Base-by-base conservation (phyloP, 2,113 vertebrate species). In the Thomomys bottae region DNA sequence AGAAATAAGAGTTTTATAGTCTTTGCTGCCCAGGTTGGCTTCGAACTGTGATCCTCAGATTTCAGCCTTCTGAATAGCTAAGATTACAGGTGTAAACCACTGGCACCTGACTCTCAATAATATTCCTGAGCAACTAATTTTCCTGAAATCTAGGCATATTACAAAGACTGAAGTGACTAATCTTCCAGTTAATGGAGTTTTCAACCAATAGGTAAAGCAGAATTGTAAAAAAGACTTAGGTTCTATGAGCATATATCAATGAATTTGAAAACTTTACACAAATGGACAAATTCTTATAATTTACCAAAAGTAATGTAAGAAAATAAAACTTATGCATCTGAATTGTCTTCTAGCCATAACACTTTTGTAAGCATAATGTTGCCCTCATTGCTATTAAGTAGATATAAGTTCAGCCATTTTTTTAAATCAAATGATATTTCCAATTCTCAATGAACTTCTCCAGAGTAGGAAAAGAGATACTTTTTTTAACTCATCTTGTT, bases 371-470 rank as follows among this genome's bases (percentile, higher is more conserved):
- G 64, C 57, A 91, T 61, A 40, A 57, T 23, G 63, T 12, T 36
- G 36, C 5, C 68, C 32, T 36, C 57, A 34, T 45, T 15, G 28
- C 49, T 87, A 14, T 15, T 63, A 17, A 68, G 0, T 40, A 76
- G 24, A 79, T 71, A 76, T 45, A 76, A 54, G 14, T 38, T 83
- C 42, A 57, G 63, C 5, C 15, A 10, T 90, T 90, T 72, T 87
- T 91, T 68, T 28, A 64, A 64, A 63, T 78, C 32, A 59, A 89
- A 81, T 34, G 18, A 24, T 45, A 82, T 36, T 93, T 82, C 6
- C 7, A 81, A 24, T 63, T 84, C 92, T 80, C 80, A 91, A 49
- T 73, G 81, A 80, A 34, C 38, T 71, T 79, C 87, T 90, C 49
- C 38, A 83, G 75, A 84, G 18, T 45, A 59, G 23, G 34, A 54